Conservation (phyloP, 2,888 invertebrate genomes). For the Tupiocoris notatus region DNA sequence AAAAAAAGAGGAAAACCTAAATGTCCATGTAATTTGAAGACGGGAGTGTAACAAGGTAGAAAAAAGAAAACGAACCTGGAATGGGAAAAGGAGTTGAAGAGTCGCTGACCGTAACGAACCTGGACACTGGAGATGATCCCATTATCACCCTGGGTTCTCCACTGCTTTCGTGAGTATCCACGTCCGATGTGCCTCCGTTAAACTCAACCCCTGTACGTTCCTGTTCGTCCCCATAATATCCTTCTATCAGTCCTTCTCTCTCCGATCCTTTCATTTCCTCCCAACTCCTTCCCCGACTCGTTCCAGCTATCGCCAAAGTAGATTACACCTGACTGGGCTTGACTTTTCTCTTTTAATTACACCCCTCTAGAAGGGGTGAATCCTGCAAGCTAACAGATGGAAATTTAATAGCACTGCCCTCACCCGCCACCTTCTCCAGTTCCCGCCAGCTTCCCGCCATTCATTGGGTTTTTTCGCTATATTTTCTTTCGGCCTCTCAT, state of each 20-base stretch:
- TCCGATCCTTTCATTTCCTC: neutral
- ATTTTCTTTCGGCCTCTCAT: neutral
- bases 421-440: neutral
- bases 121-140: conserved; percentile 38
- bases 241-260: neutral
- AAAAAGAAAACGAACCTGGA: neutral
- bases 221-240: neutral
- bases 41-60: neutral
- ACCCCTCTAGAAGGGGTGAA: conserved; percentile 16
- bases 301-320: conserved; percentile 23
- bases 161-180: neutral
- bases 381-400: conserved; percentile 31
- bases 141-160: conserved; percentile 32
- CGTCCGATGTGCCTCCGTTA: neutral
- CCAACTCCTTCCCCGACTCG: neutral
- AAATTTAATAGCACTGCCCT: conserved; percentile 39
- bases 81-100: conserved; percentile 17
- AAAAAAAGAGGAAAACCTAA: neutral
- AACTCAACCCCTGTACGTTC: conserved; percentile 1
- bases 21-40: conserved; percentile 9
- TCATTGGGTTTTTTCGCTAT: neutral
- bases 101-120: conserved; percentile 37
- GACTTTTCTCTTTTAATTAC: conserved; percentile 44
- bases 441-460: neutral
- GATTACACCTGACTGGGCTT: conserved; percentile 41